A percentile compares a stretch with the other conserved stretches of the same genome.
Evolutionary conservation across 2,888 invertebrate genomes (phyloP).

Genomic region (Ormia ochracea): DNA sequence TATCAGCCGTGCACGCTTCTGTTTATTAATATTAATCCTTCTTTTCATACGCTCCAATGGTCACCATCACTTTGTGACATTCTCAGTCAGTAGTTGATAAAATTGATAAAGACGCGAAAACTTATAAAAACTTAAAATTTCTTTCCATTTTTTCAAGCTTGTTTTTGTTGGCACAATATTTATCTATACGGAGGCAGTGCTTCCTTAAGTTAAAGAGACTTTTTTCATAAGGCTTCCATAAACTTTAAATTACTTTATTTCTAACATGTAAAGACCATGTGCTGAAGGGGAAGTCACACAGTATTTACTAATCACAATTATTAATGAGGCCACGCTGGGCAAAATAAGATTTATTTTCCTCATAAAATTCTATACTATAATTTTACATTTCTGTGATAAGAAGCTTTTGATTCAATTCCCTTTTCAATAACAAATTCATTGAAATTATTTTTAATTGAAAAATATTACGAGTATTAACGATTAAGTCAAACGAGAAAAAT

Average conservation of each 20-base stretch:
- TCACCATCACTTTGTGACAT: slow-evolving; percentile 27
- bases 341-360: too few species aligned
- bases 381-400: neutral
- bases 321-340: too few species aligned
- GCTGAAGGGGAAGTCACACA: too few species aligned
- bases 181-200: neutral
- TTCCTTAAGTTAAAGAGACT: too few species aligned
- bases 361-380: too few species aligned
- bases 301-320: too few species aligned
- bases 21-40: slow-evolving; percentile 64
- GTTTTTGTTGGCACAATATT: neutral
- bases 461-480: slow-evolving; percentile 35
- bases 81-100: slow-evolving; percentile 30
- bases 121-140: slow-evolving; percentile 1
- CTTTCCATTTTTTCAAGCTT: too few species aligned
- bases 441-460: slow-evolving; percentile 42
- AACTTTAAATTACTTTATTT: too few species aligned
- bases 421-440: neutral
- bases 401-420: neutral
- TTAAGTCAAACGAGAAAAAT: neutral
- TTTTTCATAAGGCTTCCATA: too few species aligned
- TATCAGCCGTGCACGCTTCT: slow-evolving; percentile 47
- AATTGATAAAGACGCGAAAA: neutral
- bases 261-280: too few species aligned
- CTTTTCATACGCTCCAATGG: slow-evolving; percentile 62